Base-by-base conservation (phyloP, 2,113 vertebrate genomes). In the Genyomyrus donnyi region DNA sequence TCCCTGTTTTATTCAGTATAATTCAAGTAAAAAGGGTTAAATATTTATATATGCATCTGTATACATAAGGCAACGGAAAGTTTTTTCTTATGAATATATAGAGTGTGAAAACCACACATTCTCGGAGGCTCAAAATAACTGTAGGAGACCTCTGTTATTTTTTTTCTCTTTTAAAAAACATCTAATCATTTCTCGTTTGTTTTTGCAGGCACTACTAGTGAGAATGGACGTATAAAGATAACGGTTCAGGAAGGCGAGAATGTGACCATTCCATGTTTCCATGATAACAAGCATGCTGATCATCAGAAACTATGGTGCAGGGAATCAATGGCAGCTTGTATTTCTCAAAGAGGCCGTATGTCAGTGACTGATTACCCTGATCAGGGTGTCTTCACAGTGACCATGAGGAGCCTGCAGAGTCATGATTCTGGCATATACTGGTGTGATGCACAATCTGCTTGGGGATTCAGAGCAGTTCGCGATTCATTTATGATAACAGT, bases 261-360 rank as follows among this genome's bases (percentile, higher is more conserved):
- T 74, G 66, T 74, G 66, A 74, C 11, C 66, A 74, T 74, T 74
- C 66, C 66, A 74, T 74, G 66, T 74, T 4, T 0, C 66, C 15
- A 74, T 74, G 66, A 74, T 35, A 21, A 9, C 1, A 74, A 35
- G 27, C 1, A 74, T 74, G 11, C 24, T 74, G 66, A 15, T 27
- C 1, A 31, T 74, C 8, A 31, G 66, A 74, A 31, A 74, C 0
- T 0, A 4, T 74, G 66, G 66, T 31, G 27, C 27, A 74, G 2
- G 0, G 10, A n/a, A 31, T 31, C 1, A 74, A 9, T 27, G 8
- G 0, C 0, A 15, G 0, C 0, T 31, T 74, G 8, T 31, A 0
- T 3, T 74, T 35, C 27, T 10, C 10, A 35, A 74, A 0, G 9
- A 74, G 66, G 3, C 10, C 0, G 27, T 31, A 15, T 74, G 66